Conservation (phyloP, 2,797 vertebrate genomes). For the Smutsia temminckii region DNA sequence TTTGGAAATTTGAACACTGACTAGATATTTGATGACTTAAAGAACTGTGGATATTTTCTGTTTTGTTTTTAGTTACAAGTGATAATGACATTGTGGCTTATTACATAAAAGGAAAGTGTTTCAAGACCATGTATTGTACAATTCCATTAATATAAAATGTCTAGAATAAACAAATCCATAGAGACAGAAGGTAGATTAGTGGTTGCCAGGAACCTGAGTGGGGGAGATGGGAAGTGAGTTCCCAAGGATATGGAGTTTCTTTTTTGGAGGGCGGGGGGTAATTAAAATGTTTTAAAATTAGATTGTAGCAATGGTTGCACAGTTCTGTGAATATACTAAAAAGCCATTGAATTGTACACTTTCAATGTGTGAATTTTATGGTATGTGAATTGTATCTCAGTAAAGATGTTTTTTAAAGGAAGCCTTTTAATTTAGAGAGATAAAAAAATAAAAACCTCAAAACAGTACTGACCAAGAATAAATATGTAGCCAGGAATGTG, state of each 20-base stretch:
- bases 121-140: background rate
- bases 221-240: background rate
- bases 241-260: background rate
- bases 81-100: background rate
- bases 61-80: constrained; percentile 8
- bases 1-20: background rate
- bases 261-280: background rate
- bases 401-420: background rate
- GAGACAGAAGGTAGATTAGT: background rate
- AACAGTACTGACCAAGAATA: background rate
- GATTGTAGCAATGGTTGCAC: background rate
- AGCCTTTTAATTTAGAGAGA: constrained; percentile 5
- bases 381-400: background rate
- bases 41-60: background rate
- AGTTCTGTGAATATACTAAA: background rate
- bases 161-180: background rate
- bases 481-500: background rate
- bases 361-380: background rate
- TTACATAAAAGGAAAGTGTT: background rate
- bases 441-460: background rate
- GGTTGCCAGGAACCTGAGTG: background rate
- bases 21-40: background rate
- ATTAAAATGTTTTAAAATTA: constrained; percentile 25
- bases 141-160: background rate
- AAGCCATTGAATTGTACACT: background rate